Percentiles rank a stretch among this genome's conserved stretches.
phyloP scores from a whole-genome alignment of 2,113 vertebrate species.

The Taxidea taxus region DNA sequence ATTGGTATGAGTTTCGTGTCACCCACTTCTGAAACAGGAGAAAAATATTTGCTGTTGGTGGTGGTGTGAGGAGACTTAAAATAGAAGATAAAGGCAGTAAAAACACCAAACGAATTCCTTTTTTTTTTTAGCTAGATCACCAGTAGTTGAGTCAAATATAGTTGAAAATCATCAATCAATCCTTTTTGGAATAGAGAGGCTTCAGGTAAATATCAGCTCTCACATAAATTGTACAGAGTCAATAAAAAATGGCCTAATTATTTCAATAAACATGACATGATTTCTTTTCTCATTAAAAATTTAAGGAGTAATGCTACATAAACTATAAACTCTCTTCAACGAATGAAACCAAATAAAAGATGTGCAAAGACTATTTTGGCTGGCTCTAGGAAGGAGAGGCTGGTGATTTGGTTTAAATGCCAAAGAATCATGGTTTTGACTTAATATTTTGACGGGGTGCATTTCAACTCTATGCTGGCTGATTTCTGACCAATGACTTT shows the following conservation, averaged over 20 bases:
- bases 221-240: conserved; percentile 59
- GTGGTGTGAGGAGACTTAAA: conserved; percentile 11
- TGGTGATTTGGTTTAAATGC: conserved; percentile 48
- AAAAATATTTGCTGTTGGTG: neutral
- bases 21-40: neutral
- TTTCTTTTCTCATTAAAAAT: conserved; percentile 73
- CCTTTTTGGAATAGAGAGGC: conserved; percentile 46
- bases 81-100: neutral
- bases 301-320: conserved; percentile 62
- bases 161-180: conserved; percentile 54
- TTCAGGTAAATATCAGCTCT: conserved; percentile 64
- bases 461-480: conserved; percentile 11
- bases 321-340: conserved; percentile 31
- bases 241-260: conserved; percentile 62
- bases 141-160: conserved; percentile 63
- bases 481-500: neutral
- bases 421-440: neutral
- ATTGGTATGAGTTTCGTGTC: neutral
- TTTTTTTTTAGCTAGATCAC: conserved; percentile 53
- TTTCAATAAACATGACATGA: conserved; percentile 59
- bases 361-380: conserved; percentile 60
- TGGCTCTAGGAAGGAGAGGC: conserved; percentile 62
- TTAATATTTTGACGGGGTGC: conserved; percentile 23
- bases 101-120: neutral
- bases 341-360: conserved; percentile 52